Evolutionary conservation across 2,113 vertebrate species (phyloP).

Genomic region (Takifugu flavidus): DNA sequence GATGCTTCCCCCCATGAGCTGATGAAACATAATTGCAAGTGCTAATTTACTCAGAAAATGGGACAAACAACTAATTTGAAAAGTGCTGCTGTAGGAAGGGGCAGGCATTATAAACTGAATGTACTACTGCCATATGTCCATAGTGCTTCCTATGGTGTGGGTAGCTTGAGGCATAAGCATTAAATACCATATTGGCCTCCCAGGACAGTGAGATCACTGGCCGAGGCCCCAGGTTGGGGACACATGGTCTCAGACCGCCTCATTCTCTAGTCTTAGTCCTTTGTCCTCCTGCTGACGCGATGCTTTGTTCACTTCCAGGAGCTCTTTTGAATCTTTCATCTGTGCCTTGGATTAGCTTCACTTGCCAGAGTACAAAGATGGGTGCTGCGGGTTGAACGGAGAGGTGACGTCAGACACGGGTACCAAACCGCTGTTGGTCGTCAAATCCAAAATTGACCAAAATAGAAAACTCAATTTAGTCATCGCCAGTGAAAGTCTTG

Average conservation of each 20-base stretch:
- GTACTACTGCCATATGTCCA: constrained; percentile 51
- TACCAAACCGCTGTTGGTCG: constrained; percentile 3
- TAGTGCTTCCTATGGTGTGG: constrained; percentile 25
- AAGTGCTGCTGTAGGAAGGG: constrained; percentile 22
- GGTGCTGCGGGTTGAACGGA: background rate
- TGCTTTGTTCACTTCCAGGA: constrained; percentile 37
- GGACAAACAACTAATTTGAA: constrained; percentile 19
- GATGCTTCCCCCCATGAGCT: constrained; percentile 38
- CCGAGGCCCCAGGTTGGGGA: constrained; percentile 49
- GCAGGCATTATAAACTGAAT: constrained; percentile 30
- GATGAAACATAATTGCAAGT: constrained; percentile 46
- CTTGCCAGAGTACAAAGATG: constrained; percentile 10
- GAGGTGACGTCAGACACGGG: constrained; percentile 12
- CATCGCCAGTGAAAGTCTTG: constrained; percentile 5
- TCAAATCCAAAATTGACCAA: background rate
- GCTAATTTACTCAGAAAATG: constrained; percentile 34
- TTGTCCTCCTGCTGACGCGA: constrained; percentile 44
- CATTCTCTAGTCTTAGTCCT: constrained; percentile 28
- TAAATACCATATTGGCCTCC: constrained; percentile 65
- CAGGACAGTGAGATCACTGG: constrained; percentile 53
- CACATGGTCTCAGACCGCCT: constrained; percentile 63
- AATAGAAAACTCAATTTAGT: constrained; percentile 17
- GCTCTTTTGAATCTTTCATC: constrained; percentile 27
- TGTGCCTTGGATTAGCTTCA: constrained; percentile 5
- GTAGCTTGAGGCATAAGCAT: constrained; percentile 37